A percentile compares a stretch with the other conserved stretches of the same genome.
Evolutionary conservation across 2,113 vertebrate genomes (phyloP).

Genomic region (Atrichornis clamosus): DNA sequence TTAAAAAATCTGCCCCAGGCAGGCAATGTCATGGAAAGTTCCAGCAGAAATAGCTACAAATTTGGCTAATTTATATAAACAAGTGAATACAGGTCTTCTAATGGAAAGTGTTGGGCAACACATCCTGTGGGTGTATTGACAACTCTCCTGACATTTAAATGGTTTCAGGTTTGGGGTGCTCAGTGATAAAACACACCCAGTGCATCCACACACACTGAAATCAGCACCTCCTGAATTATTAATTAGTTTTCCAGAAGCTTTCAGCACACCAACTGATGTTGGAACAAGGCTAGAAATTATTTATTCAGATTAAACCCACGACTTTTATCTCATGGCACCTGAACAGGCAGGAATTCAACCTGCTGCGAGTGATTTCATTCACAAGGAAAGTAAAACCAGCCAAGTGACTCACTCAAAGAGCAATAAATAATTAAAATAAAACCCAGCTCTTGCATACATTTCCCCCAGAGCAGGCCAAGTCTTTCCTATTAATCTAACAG

Average conservation of each 20-base stretch:
- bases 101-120: conserved; percentile 18
- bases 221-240: background rate
- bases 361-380: background rate
- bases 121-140: background rate
- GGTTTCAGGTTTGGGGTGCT: background rate
- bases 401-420: background rate
- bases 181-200: background rate
- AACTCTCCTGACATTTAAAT: background rate
- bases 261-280: background rate
- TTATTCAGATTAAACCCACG: background rate
- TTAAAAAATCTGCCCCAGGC: background rate
- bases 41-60: background rate
- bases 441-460: background rate
- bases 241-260: background rate
- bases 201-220: background rate
- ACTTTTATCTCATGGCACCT: background rate
- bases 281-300: background rate
- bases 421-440: conserved; percentile 1
- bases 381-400: background rate
- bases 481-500: background rate
- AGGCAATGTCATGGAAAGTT: background rate
- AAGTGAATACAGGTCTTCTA: background rate
- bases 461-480: background rate
- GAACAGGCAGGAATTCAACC: background rate
- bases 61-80: background rate